A percentile compares a stretch with the other conserved stretches of the same genome.
phyloP scores from a whole-genome alignment of 2,113 vertebrate genomes.

The Coracopsis vasa region DNA sequence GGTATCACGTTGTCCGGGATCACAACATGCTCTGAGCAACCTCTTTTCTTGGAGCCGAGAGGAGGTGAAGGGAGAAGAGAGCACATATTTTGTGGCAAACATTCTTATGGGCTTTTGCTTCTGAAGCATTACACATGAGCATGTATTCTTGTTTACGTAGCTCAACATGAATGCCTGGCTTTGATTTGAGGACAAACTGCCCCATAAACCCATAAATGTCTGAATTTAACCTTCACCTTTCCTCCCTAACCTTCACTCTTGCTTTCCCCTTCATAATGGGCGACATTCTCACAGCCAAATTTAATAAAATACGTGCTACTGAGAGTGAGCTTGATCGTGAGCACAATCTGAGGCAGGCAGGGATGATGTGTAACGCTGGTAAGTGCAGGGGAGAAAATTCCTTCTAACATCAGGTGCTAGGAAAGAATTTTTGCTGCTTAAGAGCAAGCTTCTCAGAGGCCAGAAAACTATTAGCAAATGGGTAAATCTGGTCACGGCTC shows the following conservation, averaged over 20 bases:
- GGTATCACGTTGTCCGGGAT: not conserved
- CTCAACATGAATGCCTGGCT: conserved; percentile 24
- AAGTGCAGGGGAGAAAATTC: not conserved
- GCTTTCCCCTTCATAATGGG: not conserved
- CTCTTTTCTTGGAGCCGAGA: not conserved
- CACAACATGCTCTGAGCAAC: not conserved
- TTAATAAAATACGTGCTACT: not conserved
- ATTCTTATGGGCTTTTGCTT: not conserved
- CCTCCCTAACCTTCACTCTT: conserved; percentile 43
- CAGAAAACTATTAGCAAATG: not conserved
- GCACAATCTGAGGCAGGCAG: not conserved
- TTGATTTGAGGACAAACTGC: conserved; percentile 64
- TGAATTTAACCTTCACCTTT: conserved; percentile 63
- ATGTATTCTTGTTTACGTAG: not conserved
- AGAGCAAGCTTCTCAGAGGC: not conserved
- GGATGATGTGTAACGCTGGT: not conserved
- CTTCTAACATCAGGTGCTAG: not conserved
- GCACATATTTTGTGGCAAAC: not conserved
- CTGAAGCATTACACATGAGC: not conserved
- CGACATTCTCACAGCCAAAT: conserved; percentile 12
- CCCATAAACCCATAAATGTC: conserved; percentile 32
- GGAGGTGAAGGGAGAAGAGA: not conserved
- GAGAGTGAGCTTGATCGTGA: not conserved
- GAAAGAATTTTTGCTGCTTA: not conserved
- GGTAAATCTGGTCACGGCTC: not conserved